A percentile compares a stretch with the other conserved stretches of the same genome.
These are phyloP conservation scores for Cyclopterus lumpus DNA, from an alignment of 2,797 vertebrate species.

Conservation along the genomic window DNA sequence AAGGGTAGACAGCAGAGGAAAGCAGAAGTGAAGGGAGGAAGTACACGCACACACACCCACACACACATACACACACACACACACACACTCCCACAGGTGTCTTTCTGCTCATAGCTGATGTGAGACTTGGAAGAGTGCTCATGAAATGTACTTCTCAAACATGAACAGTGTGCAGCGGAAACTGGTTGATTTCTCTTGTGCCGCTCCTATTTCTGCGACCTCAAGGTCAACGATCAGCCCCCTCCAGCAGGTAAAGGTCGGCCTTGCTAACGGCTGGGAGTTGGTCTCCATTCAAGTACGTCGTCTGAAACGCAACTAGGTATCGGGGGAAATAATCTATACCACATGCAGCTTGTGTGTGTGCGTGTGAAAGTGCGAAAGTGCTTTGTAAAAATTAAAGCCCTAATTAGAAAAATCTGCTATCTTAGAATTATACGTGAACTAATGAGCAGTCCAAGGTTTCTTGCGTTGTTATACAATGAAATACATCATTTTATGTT, in stretches of 20 bases:
- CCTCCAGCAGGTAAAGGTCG: neutral
- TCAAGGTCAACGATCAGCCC: neutral
- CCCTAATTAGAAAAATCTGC: neutral
- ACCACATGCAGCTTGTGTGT: neutral
- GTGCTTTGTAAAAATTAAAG: neutral
- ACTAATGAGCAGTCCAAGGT: neutral
- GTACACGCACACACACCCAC: neutral
- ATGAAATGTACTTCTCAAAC: conserved; percentile 3
- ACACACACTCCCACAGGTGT: conserved; percentile 17
- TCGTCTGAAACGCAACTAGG: neutral
- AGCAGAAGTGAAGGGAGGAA: conserved; percentile 51
- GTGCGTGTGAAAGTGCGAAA: no score
- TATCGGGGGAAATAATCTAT: neutral
- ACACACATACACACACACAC: neutral
- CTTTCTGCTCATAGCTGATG: conserved; percentile 24
- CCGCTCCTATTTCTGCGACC: neutral
- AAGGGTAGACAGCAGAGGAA: conserved; percentile 47
- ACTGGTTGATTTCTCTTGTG: neutral
- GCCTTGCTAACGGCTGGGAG: neutral
- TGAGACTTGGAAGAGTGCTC: conserved; percentile 1
- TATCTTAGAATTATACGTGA: neutral
- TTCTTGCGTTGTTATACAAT: neutral
- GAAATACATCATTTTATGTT: neutral
- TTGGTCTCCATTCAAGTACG: neutral
- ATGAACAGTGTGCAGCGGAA: neutral